Evolutionary conservation across 1,140 invertebrate genomes (phyloP).

Genomic region (Apis laboriosa): DNA sequence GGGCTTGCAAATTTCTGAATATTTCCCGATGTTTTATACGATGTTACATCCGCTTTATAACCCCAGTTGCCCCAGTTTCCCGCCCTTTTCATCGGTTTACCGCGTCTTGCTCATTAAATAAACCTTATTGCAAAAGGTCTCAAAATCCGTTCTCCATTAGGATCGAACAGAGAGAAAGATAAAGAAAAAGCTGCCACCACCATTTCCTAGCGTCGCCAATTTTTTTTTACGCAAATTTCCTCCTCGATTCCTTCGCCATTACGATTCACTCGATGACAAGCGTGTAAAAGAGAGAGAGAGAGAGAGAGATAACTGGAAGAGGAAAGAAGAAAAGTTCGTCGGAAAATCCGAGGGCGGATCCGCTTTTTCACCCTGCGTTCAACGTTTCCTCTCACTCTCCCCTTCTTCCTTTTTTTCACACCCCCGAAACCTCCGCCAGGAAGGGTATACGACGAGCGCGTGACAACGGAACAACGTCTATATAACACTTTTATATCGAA

Average conservation of each 20-base stretch:
- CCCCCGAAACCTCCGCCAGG: neutral
- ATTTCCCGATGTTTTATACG: neutral
- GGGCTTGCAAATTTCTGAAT: neutral
- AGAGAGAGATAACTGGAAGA: too few species aligned
- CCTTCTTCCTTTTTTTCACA: neutral
- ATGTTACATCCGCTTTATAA: neutral
- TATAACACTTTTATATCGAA: conserved; percentile 73
- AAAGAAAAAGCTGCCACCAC: too few species aligned
- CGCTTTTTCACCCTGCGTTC: conserved; percentile 40
- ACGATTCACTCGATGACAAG: too few species aligned
- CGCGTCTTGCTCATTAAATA: conserved; percentile 2
- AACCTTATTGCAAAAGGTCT: too few species aligned
- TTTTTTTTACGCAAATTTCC: too few species aligned
- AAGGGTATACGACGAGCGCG: conserved; percentile 45
- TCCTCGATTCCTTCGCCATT: too few species aligned
- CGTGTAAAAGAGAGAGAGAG: too few species aligned
- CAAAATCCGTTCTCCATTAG: neutral
- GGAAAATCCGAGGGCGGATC: conserved; percentile 34
- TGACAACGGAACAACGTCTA: conserved; percentile 45
- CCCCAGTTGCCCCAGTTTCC: neutral
- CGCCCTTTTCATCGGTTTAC: neutral
- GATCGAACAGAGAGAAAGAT: too few species aligned
- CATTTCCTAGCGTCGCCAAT: too few species aligned
- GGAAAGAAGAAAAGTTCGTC: neutral
- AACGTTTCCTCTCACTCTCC: conserved; percentile 21